Base-by-base conservation (phyloP, 2,888 invertebrate genomes). In the Ormyrus pomaceus region DNA sequence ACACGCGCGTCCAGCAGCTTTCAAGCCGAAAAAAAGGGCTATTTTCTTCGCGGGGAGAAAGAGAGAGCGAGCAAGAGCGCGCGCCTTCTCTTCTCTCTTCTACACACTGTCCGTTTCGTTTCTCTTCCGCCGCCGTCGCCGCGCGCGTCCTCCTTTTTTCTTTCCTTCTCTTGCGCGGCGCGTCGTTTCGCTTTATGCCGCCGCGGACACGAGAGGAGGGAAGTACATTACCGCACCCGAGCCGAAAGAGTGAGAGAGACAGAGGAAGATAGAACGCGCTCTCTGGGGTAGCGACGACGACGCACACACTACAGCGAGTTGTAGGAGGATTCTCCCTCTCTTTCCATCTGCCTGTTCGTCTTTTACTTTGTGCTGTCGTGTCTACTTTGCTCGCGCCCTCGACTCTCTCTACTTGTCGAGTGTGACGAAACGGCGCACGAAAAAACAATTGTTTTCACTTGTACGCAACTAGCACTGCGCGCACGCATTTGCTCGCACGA, bases 391-490 rank as follows among this genome's bases (percentile, higher is more conserved):
- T 34, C 34, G 34, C 34, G 34, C 34, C 34, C 34, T 34, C 34
- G 34, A 34, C 34, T 34, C 8, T 59, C 45, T 59, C 45, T 59
- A 34, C n/a, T 7, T 56, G 56, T 48, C 59, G 72, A 72, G 55
- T 50, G 51, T 45, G 53, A 72, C 34, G 34, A 34, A 34, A 34
- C 34, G 34, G 34, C 34, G 34, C 46, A 66, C 59, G 59, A 80
- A 77, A 70, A 70, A 77, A 78, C 71, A 81, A 81, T 81, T 81
- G 78, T 81, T 81, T 81, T 80, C 80, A 77, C 72, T 34, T 34
- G 34, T 75, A 76, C 79, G 79, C 66, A 66, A 76, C 77, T 56
- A 68, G 61, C 45, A 65, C 59, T 65, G 71, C 56, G 55, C 64
- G 56, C 74, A 62, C 65, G 34, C 53, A 61, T 50, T 59, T 66